phyloP scores from a whole-genome alignment of 2,888 invertebrate genomes.

The Trissonchulus latispiculum region DNA sequence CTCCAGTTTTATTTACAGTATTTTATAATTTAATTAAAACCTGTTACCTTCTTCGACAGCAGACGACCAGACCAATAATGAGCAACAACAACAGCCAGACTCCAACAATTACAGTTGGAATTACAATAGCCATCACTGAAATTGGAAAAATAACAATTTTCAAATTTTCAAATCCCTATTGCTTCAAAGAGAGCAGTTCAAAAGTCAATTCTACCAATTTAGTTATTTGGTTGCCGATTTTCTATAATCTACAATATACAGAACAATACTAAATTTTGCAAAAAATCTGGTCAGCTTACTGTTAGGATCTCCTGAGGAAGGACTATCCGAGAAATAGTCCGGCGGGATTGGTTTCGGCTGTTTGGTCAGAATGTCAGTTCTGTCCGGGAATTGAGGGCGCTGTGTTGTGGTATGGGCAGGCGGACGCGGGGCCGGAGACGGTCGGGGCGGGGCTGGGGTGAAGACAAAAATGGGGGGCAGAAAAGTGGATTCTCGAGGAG shows the following conservation, averaged over 20 bases:
- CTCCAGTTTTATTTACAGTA: too few relatives aligned
- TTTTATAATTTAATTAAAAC: too few relatives aligned
- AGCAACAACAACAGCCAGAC: constrained; percentile 40
- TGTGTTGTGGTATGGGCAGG: background rate
- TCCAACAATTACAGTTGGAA: constrained; percentile 38
- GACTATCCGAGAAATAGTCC: background rate
- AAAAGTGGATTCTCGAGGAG: background rate
- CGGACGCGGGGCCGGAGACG: background rate
- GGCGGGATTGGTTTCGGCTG: constrained; percentile 3
- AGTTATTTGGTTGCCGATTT: too few relatives aligned
- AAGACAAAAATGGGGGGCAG: background rate
- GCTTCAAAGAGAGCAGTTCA: too few relatives aligned
- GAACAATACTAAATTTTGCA: too few relatives aligned
- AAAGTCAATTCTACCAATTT: too few relatives aligned
- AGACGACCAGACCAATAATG: constrained; percentile 37
- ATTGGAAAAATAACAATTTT: too few relatives aligned
- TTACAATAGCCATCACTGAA: constrained; percentile 34
- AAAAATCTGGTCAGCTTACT: background rate
- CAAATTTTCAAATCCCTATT: too few relatives aligned
- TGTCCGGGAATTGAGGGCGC: background rate
- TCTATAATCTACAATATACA: too few relatives aligned
- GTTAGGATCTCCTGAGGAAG: background rate
- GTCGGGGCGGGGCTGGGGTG: constrained; percentile 3
- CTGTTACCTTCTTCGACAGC: constrained; percentile 35
- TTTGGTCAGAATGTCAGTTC: background rate